Conservation (phyloP, 1,140 invertebrate genomes). For the Acromyrmex echinatior region DNA sequence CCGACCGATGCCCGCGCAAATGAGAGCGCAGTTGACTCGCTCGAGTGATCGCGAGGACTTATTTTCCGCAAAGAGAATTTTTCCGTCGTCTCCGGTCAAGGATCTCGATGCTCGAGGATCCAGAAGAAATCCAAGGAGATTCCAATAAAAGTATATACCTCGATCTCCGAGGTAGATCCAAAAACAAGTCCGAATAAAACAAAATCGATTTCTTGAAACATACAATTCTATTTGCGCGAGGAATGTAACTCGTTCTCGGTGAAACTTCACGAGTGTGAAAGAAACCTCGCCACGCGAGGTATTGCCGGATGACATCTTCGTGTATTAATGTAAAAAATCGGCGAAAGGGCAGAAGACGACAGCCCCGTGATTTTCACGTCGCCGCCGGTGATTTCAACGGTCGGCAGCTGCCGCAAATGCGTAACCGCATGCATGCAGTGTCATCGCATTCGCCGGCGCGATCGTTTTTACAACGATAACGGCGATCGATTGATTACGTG, state of each 20-base stretch:
- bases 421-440: constrained; percentile 18
- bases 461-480: constrained; percentile 47
- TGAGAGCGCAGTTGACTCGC: constrained; percentile 28
- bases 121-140: neutral
- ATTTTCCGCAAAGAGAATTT: neutral
- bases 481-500: constrained; percentile 36
- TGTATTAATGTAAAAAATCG: constrained; percentile 3
- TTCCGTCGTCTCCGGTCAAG: constrained; percentile 24
- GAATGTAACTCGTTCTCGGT: neutral
- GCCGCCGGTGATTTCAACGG: constrained; percentile 79
- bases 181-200: neutral
- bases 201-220: constrained; percentile 3
- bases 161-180: neutral
- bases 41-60: constrained; percentile 42
- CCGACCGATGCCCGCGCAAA: constrained; percentile 35
- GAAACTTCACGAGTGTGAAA: neutral
- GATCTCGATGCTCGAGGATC: neutral
- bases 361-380: constrained; percentile 13
- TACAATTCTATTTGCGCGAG: neutral
- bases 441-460: constrained; percentile 6
- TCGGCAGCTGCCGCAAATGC: constrained; percentile 44
- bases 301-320: constrained; percentile 6
- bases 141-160: neutral
- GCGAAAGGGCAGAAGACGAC: neutral
- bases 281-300: neutral